Base-by-base conservation (phyloP, 1,140 invertebrate genomes). In the Aricia agestis region DNA sequence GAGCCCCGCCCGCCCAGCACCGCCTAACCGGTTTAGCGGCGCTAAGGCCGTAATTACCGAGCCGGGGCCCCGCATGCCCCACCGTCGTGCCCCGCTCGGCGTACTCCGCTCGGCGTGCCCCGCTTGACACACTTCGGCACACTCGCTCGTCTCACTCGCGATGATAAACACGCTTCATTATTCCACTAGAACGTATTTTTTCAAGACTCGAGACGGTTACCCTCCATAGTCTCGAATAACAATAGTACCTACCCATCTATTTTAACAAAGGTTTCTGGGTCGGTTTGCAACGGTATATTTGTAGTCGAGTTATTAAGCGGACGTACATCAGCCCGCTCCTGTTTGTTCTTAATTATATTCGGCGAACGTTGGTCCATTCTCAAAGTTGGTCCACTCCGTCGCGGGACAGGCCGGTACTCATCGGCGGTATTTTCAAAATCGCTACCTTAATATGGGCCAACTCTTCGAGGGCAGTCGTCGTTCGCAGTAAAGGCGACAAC, bases 401-500 rank as follows among this genome's bases (percentile, higher is more conserved):
- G 45, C 11, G 45, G 11, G 1, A 52, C 45, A 9, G 45, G 11
- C 13, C 10, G 9, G 10, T 52, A 10, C 13, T 13, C 45, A 52
- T 15, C 45, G 11, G 13, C 5, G 32, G 19, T 15, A 66, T 66
- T 66, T 66, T 31, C 5, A 31, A 66, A 66, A 25, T 32, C 4
- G 13, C 63, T n/a, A 15, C 25, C 19, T 1, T 13, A 58, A 58
- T 36, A 25, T 13, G 4, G 45, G 45, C 45, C 45, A 52, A 2
- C 11, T 11, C 45, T 11, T 15, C 45, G 45, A 52, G 45, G 45
- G 13, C 41, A 6, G 6, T 11, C 6, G 41, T 11, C 41, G 11
- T 42, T 9, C 86, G 83, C 83, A 85, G 25, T 25, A 85, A 83
- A 86, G 80, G 82, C 82, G 85, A 88, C 86, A 91, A 88, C 82